phyloP scores from a whole-genome alignment of 2,888 invertebrate species.

The Pterobdella sp. region DNA sequence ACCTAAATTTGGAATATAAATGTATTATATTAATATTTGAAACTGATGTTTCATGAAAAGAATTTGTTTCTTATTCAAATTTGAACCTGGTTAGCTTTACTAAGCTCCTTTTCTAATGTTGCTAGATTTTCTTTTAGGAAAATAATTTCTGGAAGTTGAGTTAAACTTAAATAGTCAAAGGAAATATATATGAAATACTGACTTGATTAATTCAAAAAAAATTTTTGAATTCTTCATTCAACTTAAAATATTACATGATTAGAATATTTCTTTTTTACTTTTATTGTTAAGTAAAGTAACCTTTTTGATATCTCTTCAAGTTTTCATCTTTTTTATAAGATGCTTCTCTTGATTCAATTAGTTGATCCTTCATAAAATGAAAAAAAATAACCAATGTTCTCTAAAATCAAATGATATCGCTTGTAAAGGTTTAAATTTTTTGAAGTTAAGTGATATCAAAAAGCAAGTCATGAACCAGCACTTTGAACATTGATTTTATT shows the following conservation, averaged over 20 bases:
- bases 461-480: neutral
- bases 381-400: conserved; percentile 1
- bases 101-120: conserved; percentile 47
- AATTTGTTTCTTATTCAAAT: too few relatives aligned
- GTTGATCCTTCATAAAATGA: conserved; percentile 47
- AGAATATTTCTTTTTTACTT: too few relatives aligned
- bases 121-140: conserved; percentile 42
- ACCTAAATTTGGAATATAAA: neutral
- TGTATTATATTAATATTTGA: too few relatives aligned
- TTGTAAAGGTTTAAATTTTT: neutral
- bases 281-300: conserved; percentile 39
- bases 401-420: neutral
- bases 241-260: too few relatives aligned
- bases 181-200: too few relatives aligned
- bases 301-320: conserved; percentile 49
- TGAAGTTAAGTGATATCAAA: neutral
- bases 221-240: too few relatives aligned
- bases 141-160: conserved; percentile 18
- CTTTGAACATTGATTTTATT: neutral
- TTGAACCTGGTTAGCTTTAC: conserved; percentile 47
- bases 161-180: neutral
- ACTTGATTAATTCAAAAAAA: too few relatives aligned
- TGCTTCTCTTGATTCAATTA: conserved; percentile 51
- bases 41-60: too few relatives aligned
- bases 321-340: conserved; percentile 52